These are phyloP conservation scores for Apamea sordens DNA, from an alignment of 2,888 invertebrate genomes.

Conservation along the genomic window DNA sequence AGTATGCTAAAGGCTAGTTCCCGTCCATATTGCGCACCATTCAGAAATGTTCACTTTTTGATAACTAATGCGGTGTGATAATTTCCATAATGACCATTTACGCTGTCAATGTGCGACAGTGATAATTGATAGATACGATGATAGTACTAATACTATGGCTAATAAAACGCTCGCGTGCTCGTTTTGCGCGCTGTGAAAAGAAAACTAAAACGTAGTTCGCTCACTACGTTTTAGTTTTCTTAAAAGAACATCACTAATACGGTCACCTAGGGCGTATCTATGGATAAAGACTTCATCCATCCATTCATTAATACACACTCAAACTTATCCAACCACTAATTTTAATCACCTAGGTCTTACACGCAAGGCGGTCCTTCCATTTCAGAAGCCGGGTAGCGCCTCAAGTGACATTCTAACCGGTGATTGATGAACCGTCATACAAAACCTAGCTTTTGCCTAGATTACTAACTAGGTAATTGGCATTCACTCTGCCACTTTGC, in stretches of 20 bases:
- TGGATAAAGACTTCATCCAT: not conserved
- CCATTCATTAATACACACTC: not conserved
- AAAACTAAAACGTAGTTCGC: too few species aligned
- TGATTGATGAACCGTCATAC: conserved; percentile 46
- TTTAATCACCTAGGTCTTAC: conserved; percentile 13
- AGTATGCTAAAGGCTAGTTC: not conserved
- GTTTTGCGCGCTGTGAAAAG: too few species aligned
- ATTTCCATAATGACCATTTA: not conserved
- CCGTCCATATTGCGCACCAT: not conserved
- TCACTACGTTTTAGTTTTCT: too few species aligned
- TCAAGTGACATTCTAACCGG: conserved; percentile 16
- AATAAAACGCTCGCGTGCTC: too few species aligned
- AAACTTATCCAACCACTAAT: not conserved
- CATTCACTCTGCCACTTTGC: conserved; percentile 18
- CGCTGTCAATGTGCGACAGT: too few species aligned
- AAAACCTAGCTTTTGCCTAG: conserved; percentile 30
- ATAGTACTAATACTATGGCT: too few species aligned
- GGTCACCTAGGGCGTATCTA: not conserved
- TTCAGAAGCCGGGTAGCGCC: conserved; percentile 1
- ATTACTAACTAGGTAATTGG: conserved; percentile 41
- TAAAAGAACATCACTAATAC: too few species aligned
- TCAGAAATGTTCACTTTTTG: not conserved
- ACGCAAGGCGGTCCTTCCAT: conserved; percentile 5
- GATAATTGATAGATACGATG: too few species aligned
- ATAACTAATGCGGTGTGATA: too few species aligned